Evolutionary conservation across 1,140 invertebrate genomes (phyloP), one percentile per base, ranked within the genome.

Genomic region (Scaptomyza pallida): DNA sequence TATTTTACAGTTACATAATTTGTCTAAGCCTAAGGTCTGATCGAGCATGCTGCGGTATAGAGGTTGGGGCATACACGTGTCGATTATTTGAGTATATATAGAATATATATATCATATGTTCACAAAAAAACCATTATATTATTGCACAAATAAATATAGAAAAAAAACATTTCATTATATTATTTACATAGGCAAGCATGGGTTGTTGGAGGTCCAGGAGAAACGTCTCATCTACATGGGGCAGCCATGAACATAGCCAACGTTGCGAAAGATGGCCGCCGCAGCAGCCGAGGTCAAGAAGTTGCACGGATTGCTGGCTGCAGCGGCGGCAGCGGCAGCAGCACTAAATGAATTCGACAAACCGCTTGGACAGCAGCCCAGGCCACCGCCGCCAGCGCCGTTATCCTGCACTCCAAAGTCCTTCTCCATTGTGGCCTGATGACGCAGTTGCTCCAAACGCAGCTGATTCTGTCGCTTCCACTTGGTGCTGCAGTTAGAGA

Each of bases 381-480:
- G 43, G 0, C 51, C 76, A 16, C 72, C 69, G 16, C 72, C 69
- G 0, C 44, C 63, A 0, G 44, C 74, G 0, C 68, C 54, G 17
- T 60, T 75, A 50, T 90, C 89, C 50, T 86, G 81, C 59, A 83
- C 83, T 6, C 45, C 79, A 60, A 90, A 86, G 57, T 91, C 91
- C 64, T 91, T 91, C 52, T 91, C 90, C 23, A 91, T 30, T 2
- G 90, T 83, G 69, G 95, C 93, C 89, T 97, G 96, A 86, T 97
- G 96, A 0, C 96, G 94, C 0, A 97, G 91, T 77, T 98, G 96
- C 81, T 98, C 96, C 33, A 98, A 88, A 1, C 96, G 93, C 16
- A 97, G 92, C 78, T 97, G 97, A 90, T 97, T 98, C 91, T 98
- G 97, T 2, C 97, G 94, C 92, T 98, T 98, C 97, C 97, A 98